Evolutionary conservation across 2,113 vertebrate genomes (phyloP).

Genomic region (Speoplatyrhinus poulsoni): DNA sequence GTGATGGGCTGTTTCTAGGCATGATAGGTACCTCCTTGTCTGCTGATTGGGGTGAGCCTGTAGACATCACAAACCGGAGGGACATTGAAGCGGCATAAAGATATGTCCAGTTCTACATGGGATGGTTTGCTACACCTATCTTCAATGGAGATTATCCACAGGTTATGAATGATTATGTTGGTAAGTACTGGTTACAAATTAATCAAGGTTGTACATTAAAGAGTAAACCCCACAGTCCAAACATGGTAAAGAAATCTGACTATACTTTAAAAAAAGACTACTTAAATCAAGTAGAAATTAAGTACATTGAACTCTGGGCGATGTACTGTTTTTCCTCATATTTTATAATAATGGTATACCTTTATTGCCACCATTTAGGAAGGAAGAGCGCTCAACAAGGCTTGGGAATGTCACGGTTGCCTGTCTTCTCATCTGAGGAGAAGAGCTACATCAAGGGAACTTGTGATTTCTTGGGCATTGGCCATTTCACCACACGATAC

Average conservation of each 20-base stretch:
- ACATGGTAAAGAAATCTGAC: too few species aligned
- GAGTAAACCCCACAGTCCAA: neutral
- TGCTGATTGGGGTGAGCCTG: conserved; percentile 86
- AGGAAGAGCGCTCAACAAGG: conserved; percentile 87
- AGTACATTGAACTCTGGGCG: neutral
- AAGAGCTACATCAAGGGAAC: conserved; percentile 87
- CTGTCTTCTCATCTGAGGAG: conserved; percentile 84
- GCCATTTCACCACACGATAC: conserved; percentile 87
- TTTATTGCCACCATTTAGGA: conserved; percentile 63
- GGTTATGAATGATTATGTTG: conserved; percentile 88
- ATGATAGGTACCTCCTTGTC: conserved; percentile 88
- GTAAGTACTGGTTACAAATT: conserved; percentile 62
- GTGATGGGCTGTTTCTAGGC: conserved; percentile 67
- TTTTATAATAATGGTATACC: neutral
- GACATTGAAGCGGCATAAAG: conserved; percentile 87
- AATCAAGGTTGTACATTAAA: neutral
- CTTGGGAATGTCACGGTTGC: conserved; percentile 81
- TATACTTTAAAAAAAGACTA: neutral
- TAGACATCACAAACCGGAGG: conserved; percentile 79
- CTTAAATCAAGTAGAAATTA: neutral
- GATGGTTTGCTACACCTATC: conserved; percentile 90
- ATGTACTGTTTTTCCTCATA: neutral
- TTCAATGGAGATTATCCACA: conserved; percentile 90
- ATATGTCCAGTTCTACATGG: conserved; percentile 88
- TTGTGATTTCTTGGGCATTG: conserved; percentile 87